Conservation (phyloP, 2,113 vertebrate species). For the Brachyhypopomus occidentalis region DNA sequence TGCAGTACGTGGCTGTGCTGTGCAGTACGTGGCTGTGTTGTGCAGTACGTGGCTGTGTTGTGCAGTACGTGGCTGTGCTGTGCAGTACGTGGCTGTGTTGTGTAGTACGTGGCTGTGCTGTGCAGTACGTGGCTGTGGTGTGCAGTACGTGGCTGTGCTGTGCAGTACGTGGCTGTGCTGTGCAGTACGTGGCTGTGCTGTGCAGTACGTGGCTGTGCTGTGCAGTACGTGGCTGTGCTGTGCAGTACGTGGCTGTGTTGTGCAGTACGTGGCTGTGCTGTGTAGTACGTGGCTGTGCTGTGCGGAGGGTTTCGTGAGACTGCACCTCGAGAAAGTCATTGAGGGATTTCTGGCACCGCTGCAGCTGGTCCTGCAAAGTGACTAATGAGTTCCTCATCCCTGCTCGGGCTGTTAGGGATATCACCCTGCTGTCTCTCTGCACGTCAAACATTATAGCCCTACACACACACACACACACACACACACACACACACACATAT, state of each 20-base stretch:
- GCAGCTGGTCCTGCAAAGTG: conserved; percentile 91
- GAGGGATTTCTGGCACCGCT: conserved; percentile 96
- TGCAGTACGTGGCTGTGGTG: no score
- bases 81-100: background rate
- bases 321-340: conserved; percentile 96
- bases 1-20: no score
- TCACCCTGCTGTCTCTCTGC: conserved; percentile 86
- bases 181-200: no score
- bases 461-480: conserved; percentile 34
- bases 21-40: no score
- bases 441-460: conserved; percentile 93
- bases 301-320: background rate
- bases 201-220: no score
- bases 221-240: no score
- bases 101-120: no score
- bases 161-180: no score
- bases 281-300: background rate
- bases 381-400: conserved; percentile 88
- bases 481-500: conserved; percentile 11
- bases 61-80: no score
- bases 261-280: no score
- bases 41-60: background rate
- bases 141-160: no score
- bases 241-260: no score
- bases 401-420: conserved; percentile 80